Evolutionary conservation across 2,888 invertebrate genomes (phyloP).

Genomic region (Polymixis lichenea): DNA sequence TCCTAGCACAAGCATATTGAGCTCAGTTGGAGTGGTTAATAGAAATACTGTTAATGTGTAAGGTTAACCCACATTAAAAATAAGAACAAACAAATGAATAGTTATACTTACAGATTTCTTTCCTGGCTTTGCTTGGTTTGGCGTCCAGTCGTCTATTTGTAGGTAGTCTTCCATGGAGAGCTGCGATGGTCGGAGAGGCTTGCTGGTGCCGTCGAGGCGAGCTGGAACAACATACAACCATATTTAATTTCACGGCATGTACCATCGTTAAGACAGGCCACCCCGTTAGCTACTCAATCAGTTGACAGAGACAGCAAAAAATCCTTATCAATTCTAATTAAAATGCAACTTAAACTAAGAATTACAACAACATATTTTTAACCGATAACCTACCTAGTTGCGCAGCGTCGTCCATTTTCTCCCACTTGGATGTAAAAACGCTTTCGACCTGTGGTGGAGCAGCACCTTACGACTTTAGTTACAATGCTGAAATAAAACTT

Average conservation of each 20-base stretch:
- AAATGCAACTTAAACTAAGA: slow-evolving; percentile 56
- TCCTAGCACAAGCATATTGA: slow-evolving; percentile 23
- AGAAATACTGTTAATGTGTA: slow-evolving; percentile 14
- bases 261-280: slow-evolving; percentile 19
- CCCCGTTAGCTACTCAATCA: slow-evolving; percentile 20
- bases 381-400: slow-evolving; percentile 94
- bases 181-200: slow-evolving; percentile 92
- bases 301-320: slow-evolving; percentile 16
- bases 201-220: slow-evolving; percentile 97
- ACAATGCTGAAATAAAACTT: slow-evolving; percentile 87
- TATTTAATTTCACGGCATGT: slow-evolving; percentile 42
- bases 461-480: slow-evolving; percentile 85
- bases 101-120: slow-evolving; percentile 95
- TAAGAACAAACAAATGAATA: not conserved
- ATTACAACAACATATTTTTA: slow-evolving; percentile 58
- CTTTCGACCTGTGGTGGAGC: slow-evolving; percentile 87
- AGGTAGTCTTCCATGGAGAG: slow-evolving; percentile 98
- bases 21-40: slow-evolving; percentile 18
- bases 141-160: slow-evolving; percentile 95
- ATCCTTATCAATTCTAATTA: slow-evolving; percentile 31
- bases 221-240: slow-evolving; percentile 92
- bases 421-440: slow-evolving; percentile 94
- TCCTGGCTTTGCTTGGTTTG: slow-evolving; percentile 92
- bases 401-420: slow-evolving; percentile 95
- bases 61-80: slow-evolving; percentile 21